Evolutionary conservation across 1,140 invertebrate species (phyloP), one percentile per base, ranked within the genome.

Genomic region (Micrasema minimum): DNA sequence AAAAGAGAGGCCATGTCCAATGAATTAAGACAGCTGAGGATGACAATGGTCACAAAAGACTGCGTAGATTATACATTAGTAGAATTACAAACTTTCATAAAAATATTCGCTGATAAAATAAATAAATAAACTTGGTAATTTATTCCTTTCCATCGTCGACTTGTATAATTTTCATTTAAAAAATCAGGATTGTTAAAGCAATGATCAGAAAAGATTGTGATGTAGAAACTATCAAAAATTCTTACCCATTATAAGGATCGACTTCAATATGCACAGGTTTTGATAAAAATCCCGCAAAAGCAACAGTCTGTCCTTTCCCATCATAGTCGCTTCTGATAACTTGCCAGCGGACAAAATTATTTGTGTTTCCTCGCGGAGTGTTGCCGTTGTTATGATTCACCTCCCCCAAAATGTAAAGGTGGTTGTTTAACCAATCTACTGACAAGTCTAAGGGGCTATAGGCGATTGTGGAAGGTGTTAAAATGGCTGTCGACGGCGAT

Each of bases 241-340:
- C 83, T 85, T 83, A 95, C 83, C 95, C 96, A 80, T 97, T 97
- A 72, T 93, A 91, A 20, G 96, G 93, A 86, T 98, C 96, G 0
- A 96, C 91, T 80, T 96, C 90, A 69, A 97, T 88, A 77, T 94
- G 91, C 50, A 87, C 84, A 0, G 94, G 90, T 76, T 87, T 85
- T 0, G 85, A 86, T 18, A 86, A 79, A 22, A 95, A 85, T 0
- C 89, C 89, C 16, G 88, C 87, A 64, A 92, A 80, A 10, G 92
- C 89, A 0, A 91, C 86, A 5, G 88, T 88, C 46, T 90, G 84
- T 66, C 87, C 87, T 72, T 85, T 86, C 0, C 91, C 92, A 76
- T 92, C 87, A 9, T 94, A 83, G 76, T 90, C 87, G 79, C 91
- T 94, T 50, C 91, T 85, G 46, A 89, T 87, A 62, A 96, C 91